Evolutionary conservation across 2,113 vertebrate genomes (phyloP), one percentile per base, ranked within the genome.

Genomic region (Coptodon bakossiorum): DNA sequence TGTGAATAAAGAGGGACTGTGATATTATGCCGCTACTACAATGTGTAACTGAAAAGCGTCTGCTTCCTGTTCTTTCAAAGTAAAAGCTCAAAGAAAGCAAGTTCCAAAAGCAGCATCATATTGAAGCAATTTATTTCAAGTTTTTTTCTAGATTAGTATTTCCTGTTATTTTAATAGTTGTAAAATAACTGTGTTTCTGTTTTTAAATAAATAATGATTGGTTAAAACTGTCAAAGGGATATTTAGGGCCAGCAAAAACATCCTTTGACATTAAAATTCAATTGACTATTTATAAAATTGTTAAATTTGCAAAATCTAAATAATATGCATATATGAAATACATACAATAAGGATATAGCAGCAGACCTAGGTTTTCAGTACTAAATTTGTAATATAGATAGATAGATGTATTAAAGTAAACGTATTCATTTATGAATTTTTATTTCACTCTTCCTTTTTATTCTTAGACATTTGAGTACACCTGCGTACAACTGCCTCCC

Each of bases 401-500:
- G 9, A 54, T 22, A 54, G 52, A 54, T 54, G 5, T 11, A 54
- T 54, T 22, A 54, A 12, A 54, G n/a, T n/a, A 22, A 54, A 54
- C 22, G n/a, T 54, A 22, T 54, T 54, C 9, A n/a, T 53, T 53
- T 2, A 19, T 36, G 31, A 66, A 7, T 66, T 66, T 71, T 16
- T 14, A 43, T 1, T 43, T 71, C 38, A 71, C 12, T 40, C 7
- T 24, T 14, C n/a, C 36, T 1, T 40, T 71, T 24, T 71, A 71
- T 71, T 40, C n/a, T 1, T 45, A 85, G 13, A 54, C 43, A 4
- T 24, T 13, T 12, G 24, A 48, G 27, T 40, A 80, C 87, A 63
- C 80, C 11, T 34, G 31, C 31, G 16, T 80, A 73, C 19, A 83
- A 54, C 82, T 85, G 85, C 76, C 63, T 50, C 24, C 14, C 34